These are phyloP conservation scores for Bursaphelenchus okinawaensis DNA, from an alignment of 2,888 invertebrate species.

Conservation along the genomic window DNA sequence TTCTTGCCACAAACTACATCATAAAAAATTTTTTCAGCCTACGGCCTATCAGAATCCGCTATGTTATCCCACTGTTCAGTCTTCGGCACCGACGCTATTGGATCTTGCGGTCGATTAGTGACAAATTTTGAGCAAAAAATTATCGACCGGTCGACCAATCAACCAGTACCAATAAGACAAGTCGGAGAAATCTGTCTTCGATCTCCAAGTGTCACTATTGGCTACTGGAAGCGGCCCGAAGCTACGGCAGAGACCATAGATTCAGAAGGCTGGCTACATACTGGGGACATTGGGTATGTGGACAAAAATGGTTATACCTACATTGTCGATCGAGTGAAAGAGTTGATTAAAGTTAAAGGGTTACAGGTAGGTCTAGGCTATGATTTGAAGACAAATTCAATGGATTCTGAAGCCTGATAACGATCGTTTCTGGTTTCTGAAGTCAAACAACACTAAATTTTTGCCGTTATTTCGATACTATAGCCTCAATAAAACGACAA, in stretches of 20 bases:
- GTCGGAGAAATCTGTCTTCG: conserved; percentile 66
- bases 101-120: background rate
- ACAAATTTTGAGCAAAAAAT: conserved; percentile 21
- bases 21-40: too few relatives aligned
- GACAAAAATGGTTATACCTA: conserved; percentile 37
- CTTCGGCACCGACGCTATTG: background rate
- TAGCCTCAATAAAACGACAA: too few relatives aligned
- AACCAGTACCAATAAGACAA: conserved; percentile 58
- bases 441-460: too few relatives aligned
- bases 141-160: conserved; percentile 59
- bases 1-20: too few relatives aligned
- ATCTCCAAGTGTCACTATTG: conserved; percentile 60
- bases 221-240: conserved; percentile 66
- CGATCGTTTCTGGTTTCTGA: too few relatives aligned
- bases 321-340: conserved; percentile 52
- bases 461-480: too few relatives aligned
- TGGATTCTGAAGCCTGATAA: conserved; percentile 9
- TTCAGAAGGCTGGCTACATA: conserved; percentile 28
- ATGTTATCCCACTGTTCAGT: background rate
- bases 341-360: conserved; percentile 53
- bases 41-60: background rate
- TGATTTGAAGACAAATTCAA: conserved; percentile 17
- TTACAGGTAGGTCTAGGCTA: conserved; percentile 13
- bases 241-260: conserved; percentile 36
- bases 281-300: conserved; percentile 45